A percentile compares a stretch with the other conserved stretches of the same genome.
Evolutionary conservation across 2,113 vertebrate species (phyloP).

Genomic region (Mus pahari): DNA sequence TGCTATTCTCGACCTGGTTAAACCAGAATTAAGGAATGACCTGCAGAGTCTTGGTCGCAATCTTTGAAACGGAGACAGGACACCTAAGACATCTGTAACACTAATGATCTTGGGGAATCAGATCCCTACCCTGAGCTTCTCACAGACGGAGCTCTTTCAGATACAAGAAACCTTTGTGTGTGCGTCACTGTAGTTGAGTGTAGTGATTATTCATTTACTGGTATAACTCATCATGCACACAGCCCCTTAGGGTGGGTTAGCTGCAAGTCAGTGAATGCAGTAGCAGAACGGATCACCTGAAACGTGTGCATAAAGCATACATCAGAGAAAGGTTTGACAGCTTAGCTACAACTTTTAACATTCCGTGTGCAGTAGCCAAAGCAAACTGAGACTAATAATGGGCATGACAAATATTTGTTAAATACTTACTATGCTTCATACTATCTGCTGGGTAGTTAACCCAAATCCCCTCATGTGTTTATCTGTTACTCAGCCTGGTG

Average conservation of each 20-base stretch:
- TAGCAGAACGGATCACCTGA: background rate
- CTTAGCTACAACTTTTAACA: background rate
- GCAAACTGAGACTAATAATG: constrained; percentile 38
- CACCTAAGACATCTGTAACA: background rate
- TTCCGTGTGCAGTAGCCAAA: background rate
- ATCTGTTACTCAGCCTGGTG: background rate
- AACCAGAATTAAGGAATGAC: background rate
- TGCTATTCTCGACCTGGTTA: background rate
- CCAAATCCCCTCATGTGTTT: background rate
- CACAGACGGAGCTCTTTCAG: background rate
- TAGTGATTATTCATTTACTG: background rate
- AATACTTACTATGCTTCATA: background rate
- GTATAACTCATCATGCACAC: background rate
- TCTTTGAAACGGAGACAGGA: background rate
- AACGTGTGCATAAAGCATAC: background rate
- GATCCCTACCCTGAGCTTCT: background rate
- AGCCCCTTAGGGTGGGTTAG: background rate
- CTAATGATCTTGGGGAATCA: background rate
- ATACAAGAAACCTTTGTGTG: background rate
- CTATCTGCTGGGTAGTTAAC: background rate
- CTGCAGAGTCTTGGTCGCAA: background rate
- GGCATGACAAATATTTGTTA: constrained; percentile 15
- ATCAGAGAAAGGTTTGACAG: constrained; percentile 3
- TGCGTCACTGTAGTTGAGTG: background rate
- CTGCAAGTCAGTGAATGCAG: background rate